Evolutionary conservation across 2,113 vertebrate species (phyloP), one percentile per base, ranked within the genome.

Genomic region (Trichomycterus rosablanca): DNA sequence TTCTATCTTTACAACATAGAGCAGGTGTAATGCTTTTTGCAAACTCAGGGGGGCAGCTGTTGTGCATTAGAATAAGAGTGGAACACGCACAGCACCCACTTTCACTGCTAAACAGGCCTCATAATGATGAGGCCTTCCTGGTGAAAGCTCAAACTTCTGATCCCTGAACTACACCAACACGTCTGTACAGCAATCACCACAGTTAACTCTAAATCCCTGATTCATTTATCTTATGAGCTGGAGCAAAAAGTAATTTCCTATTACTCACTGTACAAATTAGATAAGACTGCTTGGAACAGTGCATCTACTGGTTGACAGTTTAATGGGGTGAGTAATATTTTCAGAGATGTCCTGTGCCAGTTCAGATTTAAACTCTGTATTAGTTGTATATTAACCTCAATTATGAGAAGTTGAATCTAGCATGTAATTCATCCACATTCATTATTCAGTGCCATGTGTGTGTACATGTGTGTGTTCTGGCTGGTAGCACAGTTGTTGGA

Each of bases 1-100:
- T n/a, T n/a, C n/a, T n/a, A 32, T 30, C 26, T 30, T 7, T 30
- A 30, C 26, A 7, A 30, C 3, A 30, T 49, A 28, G 12, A 8
- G 15, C 20, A 30, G 1, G 24, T 65, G 63, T 26, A 65, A 49
- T 57, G 23, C 63, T 15, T 19, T 11, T 22, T 24, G 7, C 5
- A n/a, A 20, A 20, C 63, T 49, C 63, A 40, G 11, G 53, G 16
- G 32, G 63, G 63, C 63, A 63, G 61, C 35, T 63, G 59, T 52
- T 16, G 24, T 49, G 23, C 34, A 49, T 40, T 4, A 40, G 12
- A 8, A 35, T 12, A 35, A 11, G 34, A 40, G 37, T 40, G 12
- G n/a, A 14, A 40, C 14, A 40, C 23, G n/a, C 53, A 22, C 23
- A 30, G 12, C 16, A 28, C 22, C n/a, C 3, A n/a, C 19, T 44